Evolutionary conservation across 2,888 invertebrate species (phyloP), one percentile per base, ranked within the genome.

Genomic region (Amorpha juglandis): DNA sequence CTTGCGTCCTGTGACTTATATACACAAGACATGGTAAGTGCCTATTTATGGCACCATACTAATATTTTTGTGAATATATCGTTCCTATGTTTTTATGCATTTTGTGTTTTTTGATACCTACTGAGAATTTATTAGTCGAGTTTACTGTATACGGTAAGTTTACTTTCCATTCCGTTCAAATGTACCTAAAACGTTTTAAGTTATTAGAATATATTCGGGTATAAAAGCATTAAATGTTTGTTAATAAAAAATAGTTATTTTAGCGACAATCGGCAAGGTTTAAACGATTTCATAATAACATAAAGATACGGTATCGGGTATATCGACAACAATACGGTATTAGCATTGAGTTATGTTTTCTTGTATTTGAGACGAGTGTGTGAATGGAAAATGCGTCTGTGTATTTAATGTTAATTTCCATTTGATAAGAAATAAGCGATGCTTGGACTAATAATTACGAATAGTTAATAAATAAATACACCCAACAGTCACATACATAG

Each of bases 11-110:
- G 67, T 67, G 64, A 62, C 63, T 67, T 63, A 58, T 50, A 55
- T 51, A 68, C 69, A 63, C 63, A 55, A 65, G 66, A 71, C 55
- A 76, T 76, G 75, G 75, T 76, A 55, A 74, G 69, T 69, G 62
- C 19, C 7, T 58, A 35, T 48, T 42, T 19, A 52, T 8, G 42
- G 63, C 16, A 16, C 16, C 19, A 19, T 12, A 16, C 12, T 1
- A 11, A 16, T 58, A 42, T 58, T 19, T 19, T 42, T 12, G 16
- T 38, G 16, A 4, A 38, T 58, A 38, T 42, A 12, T 27, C n/a
- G 4, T 42, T 38, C 6, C 38, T 38, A 1, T 38, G 38, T 9
- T 50, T 8, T 50, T 11, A 19, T 19, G 50, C 16, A 2, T 19
- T 50, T n/a, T 19, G 50, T 9, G 11, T 50, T 19, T 21, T 50